phyloP scores from a whole-genome alignment of 2,888 invertebrate genomes.

The Hofmannophila pseudospretella region DNA sequence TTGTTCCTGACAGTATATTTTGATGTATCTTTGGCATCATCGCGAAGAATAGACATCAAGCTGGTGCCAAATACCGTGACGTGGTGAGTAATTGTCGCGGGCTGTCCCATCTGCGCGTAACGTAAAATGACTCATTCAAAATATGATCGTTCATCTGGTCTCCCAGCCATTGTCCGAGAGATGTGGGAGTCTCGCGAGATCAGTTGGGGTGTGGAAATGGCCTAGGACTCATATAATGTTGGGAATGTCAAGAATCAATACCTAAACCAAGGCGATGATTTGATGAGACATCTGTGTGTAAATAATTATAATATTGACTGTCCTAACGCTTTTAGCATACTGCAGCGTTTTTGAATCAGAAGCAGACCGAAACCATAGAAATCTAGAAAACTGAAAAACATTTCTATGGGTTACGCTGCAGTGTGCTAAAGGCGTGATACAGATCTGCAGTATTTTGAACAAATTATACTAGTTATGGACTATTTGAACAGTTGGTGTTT shows the following conservation, averaged over 20 bases:
- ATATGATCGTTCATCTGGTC: constrained; percentile 8
- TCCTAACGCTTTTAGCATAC: no score
- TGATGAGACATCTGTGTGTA: no score
- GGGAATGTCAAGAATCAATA: not conserved
- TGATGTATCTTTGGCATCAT: constrained; percentile 28
- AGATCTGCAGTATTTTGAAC: no score
- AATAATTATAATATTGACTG: no score
- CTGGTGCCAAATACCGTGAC: constrained; percentile 42
- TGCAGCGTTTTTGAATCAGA: no score
- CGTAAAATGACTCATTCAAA: constrained; percentile 17
- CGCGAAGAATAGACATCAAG: constrained; percentile 45
- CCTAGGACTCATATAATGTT: not conserved
- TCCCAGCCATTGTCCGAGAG: constrained; percentile 15
- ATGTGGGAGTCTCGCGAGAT: not conserved
- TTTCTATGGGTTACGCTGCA: no score
- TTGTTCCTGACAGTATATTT: not conserved
- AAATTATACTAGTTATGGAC: no score
- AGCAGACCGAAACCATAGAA: no score
- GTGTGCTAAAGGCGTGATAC: no score
- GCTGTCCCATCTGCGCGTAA: constrained; percentile 21
- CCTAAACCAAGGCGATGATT: no score
- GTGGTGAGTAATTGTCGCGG: constrained; percentile 38
- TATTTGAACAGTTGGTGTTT: no score
- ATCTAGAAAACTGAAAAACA: no score
- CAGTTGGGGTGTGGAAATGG: not conserved